Base-by-base conservation (phyloP, 2,888 invertebrate genomes). In the Phasia obesa region DNA sequence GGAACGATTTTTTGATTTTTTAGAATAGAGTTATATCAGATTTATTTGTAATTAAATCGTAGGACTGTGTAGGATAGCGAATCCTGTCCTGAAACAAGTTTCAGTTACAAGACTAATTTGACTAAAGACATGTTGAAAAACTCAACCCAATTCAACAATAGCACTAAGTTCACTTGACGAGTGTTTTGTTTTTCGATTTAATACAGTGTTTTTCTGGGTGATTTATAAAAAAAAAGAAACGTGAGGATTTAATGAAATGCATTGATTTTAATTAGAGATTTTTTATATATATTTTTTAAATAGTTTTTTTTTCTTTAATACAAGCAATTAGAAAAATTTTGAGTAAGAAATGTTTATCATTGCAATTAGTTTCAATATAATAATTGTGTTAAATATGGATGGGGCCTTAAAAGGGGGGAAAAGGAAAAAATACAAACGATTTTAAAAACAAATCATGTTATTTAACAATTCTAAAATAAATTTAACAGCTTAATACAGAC, bases 311-410 rank as follows among this genome's bases (percentile, higher is more conserved):
- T 2, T 27, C 4, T 17, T 55, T 27, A 27, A 27, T 62, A 55
- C 17, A 77, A 70, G 70, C 69, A 47, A 67, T 64, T 64, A 81
- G 51, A 75, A 81, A 74, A 13, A 59, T 64, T 80, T 65, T 64
- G 55, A 64, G 42, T 75, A 64, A 75, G 64, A 75, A 74, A 75
- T 75, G 59, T 64, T 35, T 53, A 70, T 55, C 1, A 62, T 69
- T 51, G 51, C 23, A 38, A 44, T 60, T 51, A 59, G 19, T 57
- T 42, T 75, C 4, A 67, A 44, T 25, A 44, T 15, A 57, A n/a
- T 57, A 44, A 27, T 35, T n/a, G 5, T n/a, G 19, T 31, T 15
- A 4, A 0, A 42, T 62, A n/a, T 5, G 44, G 44, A n/a, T 21
- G 13, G 17, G 62, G 73, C 53, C 62, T 55, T 55, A 53, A 74